Evolutionary conservation across 2,113 vertebrate species (phyloP).

Genomic region (Ptilonorhynchus violaceus): DNA sequence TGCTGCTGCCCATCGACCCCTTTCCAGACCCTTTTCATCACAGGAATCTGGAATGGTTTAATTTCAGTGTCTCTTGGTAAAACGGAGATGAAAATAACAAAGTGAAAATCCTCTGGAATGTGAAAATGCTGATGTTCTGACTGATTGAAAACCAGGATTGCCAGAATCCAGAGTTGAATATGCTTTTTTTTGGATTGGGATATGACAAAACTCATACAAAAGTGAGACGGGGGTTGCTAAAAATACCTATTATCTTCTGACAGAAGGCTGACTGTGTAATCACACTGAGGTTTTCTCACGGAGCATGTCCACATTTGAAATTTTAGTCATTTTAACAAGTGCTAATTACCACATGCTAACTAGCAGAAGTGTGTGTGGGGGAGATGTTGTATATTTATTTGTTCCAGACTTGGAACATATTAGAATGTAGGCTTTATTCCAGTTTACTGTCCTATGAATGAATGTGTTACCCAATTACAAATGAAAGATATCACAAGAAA

Average conservation of each 20-base stretch:
- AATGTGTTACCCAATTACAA: slow-evolving; percentile 5
- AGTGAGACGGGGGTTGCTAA: neutral
- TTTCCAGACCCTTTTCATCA: neutral
- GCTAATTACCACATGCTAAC: slow-evolving; percentile 46
- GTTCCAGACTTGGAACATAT: slow-evolving; percentile 51
- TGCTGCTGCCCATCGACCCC: neutral
- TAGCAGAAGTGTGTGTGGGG: neutral
- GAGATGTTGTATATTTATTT: slow-evolving; percentile 41
- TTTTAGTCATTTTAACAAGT: slow-evolving; percentile 46
- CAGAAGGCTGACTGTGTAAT: neutral
- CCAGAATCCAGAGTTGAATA: neutral
- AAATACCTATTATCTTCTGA: slow-evolving; percentile 36
- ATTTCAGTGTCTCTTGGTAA: neutral
- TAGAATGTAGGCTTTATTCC: slow-evolving; percentile 44
- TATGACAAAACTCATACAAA: neutral
- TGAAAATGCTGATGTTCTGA: neutral
- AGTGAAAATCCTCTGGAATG: neutral
- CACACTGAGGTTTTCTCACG: neutral
- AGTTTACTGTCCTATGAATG: slow-evolving; percentile 38
- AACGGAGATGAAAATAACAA: neutral
- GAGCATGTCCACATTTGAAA: slow-evolving; percentile 3
- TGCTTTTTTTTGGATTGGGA: neutral
- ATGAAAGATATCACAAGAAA: neutral
- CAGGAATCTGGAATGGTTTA: neutral
- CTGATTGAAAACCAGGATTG: neutral